Percentiles rank a stretch among this genome's conserved stretches.
phyloP scores from a whole-genome alignment of 2,797 vertebrate species.

The Avahi laniger region DNA sequence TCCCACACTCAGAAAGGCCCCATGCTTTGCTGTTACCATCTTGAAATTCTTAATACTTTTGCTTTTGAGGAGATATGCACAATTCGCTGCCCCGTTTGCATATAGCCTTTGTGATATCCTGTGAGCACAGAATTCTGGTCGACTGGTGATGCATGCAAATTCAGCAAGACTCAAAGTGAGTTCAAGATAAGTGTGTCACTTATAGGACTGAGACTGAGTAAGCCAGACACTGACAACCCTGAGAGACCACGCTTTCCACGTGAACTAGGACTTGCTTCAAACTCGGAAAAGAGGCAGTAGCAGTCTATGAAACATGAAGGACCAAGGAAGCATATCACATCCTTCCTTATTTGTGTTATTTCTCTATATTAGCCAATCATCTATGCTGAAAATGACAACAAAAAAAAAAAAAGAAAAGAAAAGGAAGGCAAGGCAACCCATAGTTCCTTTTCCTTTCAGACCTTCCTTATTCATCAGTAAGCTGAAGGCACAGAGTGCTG shows the following conservation, averaged over 20 bases:
- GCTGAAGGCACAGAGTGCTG: not conserved
- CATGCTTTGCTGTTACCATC: not conserved
- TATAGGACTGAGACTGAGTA: not conserved
- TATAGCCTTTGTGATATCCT: not conserved
- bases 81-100: not conserved
- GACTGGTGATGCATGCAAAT: accelerated
- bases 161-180: not conserved
- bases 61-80: not conserved
- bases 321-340: not conserved
- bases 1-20: not conserved
- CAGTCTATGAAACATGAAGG: not conserved
- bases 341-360: not conserved
- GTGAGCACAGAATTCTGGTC: not conserved
- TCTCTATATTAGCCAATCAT: not conserved
- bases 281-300: not conserved
- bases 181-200: not conserved
- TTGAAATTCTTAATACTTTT: conserved; percentile 35
- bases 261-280: not conserved
- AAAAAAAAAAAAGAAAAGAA: not conserved
- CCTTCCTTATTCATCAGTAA: not conserved
- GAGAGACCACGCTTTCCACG: not conserved
- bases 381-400: not conserved
- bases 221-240: not conserved
- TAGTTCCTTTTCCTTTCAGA: not conserved
- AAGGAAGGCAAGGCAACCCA: not conserved